These are phyloP conservation scores for Doryteuthis pealeii DNA, from an alignment of 1,140 invertebrate genomes.

Conservation along the genomic window DNA sequence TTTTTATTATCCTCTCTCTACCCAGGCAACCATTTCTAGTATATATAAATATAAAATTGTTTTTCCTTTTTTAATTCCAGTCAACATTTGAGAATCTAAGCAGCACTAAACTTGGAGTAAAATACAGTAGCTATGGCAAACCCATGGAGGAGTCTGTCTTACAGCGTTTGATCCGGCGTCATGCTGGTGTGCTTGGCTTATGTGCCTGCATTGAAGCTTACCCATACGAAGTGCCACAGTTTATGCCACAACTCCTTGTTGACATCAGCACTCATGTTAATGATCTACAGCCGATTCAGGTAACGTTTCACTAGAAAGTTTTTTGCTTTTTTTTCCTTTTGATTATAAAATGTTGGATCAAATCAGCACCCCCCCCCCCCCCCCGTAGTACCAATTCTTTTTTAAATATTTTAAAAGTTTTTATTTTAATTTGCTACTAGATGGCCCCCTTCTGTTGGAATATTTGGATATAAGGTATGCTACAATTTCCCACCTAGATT, in stretches of 20 bases:
- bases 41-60: too few relatives aligned
- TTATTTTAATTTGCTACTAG: too few relatives aligned
- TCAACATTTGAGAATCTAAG: constrained; percentile 54
- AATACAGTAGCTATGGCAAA: constrained; percentile 18
- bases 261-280: constrained; percentile 77
- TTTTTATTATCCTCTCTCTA: too few relatives aligned
- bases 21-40: too few relatives aligned
- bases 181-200: constrained; percentile 84
- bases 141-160: constrained; percentile 33
- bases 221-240: constrained; percentile 86
- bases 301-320: constrained; percentile 64
- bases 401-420: too few relatives aligned
- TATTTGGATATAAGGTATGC: too few relatives aligned
- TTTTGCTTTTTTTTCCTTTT: background rate
- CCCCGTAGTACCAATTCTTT: too few relatives aligned
- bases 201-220: constrained; percentile 85
- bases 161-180: constrained; percentile 62
- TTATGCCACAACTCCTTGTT: constrained; percentile 80
- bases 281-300: constrained; percentile 89
- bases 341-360: too few relatives aligned
- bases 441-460: too few relatives aligned
- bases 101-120: constrained; percentile 44
- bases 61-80: constrained; percentile 36
- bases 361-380: too few relatives aligned
- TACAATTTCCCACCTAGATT: too few relatives aligned